Conservation (phyloP, 2,888 invertebrate species). For the Drosophila eohydei region DNA sequence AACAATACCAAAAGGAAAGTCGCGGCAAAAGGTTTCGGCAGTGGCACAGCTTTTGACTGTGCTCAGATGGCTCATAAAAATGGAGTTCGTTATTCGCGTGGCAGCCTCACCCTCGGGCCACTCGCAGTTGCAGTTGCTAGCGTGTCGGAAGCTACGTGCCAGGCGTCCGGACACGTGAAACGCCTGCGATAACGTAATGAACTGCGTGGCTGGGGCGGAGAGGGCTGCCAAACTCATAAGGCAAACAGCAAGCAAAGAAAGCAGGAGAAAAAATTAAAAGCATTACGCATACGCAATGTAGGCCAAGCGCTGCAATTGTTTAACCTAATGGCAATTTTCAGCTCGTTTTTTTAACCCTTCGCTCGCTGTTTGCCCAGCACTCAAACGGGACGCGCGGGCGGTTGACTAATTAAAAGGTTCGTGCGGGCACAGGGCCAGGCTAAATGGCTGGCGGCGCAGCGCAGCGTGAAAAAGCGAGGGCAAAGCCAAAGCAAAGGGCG, state of each 20-base stretch:
- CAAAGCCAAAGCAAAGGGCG: conserved; percentile 6
- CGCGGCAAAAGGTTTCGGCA: conserved; percentile 48
- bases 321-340: conserved; percentile 70
- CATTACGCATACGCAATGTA: conserved; percentile 78
- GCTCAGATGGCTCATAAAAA: conserved; percentile 35
- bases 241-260: conserved; percentile 40
- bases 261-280: conserved; percentile 51
- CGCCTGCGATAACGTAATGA: conserved; percentile 81
- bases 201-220: conserved; percentile 33
- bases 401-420: conserved; percentile 68
- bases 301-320: conserved; percentile 74
- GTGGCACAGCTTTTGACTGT: conserved; percentile 52
- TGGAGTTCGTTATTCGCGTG: conserved; percentile 26
- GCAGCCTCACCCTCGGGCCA: neutral
- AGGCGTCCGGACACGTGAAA: conserved; percentile 75
- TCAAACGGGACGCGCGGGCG: conserved; percentile 46
- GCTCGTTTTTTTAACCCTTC: conserved; percentile 29
- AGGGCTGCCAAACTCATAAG: conserved; percentile 58
- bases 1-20: conserved; percentile 25
- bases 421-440: neutral
- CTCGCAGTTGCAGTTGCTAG: conserved; percentile 28
- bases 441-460: conserved; percentile 24
- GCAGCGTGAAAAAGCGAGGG: conserved; percentile 36
- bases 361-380: conserved; percentile 63
- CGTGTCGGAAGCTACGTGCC: conserved; percentile 81